Evolutionary conservation across 2,797 vertebrate genomes (phyloP), one percentile per base, ranked within the genome.

Genomic region (Pipistrellus pygmaeus): DNA sequence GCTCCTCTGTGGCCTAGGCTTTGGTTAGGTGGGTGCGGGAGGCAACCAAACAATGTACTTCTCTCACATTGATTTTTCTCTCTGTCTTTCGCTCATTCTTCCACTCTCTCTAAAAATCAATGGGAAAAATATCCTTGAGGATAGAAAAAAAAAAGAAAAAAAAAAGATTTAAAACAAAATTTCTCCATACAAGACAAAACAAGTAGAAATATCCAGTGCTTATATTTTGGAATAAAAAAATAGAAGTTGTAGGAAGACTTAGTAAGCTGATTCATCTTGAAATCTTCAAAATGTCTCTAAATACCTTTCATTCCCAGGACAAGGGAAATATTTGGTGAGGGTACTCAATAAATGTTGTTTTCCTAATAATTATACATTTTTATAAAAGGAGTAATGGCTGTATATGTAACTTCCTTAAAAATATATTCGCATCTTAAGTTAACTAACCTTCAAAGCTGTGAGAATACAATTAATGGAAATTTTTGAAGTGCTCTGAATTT

Each of bases 401-500:
- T 48, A 32, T 11, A 0, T 13, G 13, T 76, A 64, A 76, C 30
- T 51, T 44, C 38, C 72, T 68, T 91, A 69, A 89, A 95, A 91
- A 71, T 48, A 46, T 68, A 66, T 8, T 88, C 75, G 9, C 6
- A 44, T 44, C 10, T 12, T 77, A 62, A 77, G 6, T 41, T 51
- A 51, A 73, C 68, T 68, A 78, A 75, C 18, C 38, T 71, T 53
- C 51, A 75, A 81, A 86, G 35, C 12, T 66, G 30, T 53, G 55
- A 77, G 86, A 96, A 95, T 18, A 95, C 68, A 96, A 96, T 89
- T 78, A 91, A 92, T 85, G 89, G 86, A 66, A 75, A 95, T 95
- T 94, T 97, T 84, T 96, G 18, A 94, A 95, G 75, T 96, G 82
- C 44, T 92, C 83, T 68, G 35, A 94, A 96, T 94, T 92, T 96